Conservation (phyloP, 2,113 vertebrate genomes). For the Lynx canadensis region DNA sequence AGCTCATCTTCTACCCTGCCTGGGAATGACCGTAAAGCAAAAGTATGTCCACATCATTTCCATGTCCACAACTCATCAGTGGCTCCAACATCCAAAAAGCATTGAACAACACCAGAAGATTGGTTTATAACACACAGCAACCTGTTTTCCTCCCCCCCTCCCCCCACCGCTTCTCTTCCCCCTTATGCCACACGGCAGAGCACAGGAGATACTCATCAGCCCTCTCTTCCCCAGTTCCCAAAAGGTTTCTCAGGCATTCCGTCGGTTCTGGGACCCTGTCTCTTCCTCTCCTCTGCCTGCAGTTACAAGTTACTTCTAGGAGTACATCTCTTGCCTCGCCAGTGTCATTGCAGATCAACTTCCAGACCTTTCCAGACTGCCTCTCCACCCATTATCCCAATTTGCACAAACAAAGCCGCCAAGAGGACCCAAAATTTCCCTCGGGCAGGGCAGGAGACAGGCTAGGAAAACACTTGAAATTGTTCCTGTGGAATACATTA, state of each 20-base stretch:
- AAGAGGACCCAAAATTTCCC: neutral
- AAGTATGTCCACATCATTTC: neutral
- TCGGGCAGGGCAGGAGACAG: neutral
- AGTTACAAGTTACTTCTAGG: neutral
- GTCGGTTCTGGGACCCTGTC: neutral
- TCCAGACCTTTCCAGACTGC: neutral
- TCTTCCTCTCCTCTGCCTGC: neutral
- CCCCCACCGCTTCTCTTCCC: no score
- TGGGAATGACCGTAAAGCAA: neutral
- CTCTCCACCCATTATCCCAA: neutral
- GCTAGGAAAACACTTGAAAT: neutral
- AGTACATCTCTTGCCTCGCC: neutral
- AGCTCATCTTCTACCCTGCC: neutral
- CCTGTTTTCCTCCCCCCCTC: neutral
- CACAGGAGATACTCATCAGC: neutral
- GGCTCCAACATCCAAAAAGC: neutral
- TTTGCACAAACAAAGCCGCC: neutral
- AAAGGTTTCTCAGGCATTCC: neutral
- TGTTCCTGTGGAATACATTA: neutral
- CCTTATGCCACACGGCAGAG: neutral
- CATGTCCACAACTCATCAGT: fast-evolving
- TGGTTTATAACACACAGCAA: neutral
- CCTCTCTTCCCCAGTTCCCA: neutral
- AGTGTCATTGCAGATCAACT: neutral
- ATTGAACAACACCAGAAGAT: neutral